phyloP scores from a whole-genome alignment of 2,888 invertebrate genomes.

The Lacanobia wlatinum region DNA sequence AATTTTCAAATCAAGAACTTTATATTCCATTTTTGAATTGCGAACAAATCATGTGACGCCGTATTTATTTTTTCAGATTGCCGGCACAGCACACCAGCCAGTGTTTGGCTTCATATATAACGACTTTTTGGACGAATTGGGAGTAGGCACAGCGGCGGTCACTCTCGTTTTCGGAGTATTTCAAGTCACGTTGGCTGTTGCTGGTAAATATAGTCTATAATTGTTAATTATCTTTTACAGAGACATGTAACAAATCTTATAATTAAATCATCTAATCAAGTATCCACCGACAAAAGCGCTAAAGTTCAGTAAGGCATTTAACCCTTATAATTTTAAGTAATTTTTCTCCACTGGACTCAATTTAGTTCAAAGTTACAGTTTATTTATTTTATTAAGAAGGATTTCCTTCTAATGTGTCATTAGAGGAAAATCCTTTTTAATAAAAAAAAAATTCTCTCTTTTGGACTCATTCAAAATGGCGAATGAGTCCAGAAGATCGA shows the following conservation, averaged over 20 bases:
- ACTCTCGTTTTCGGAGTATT: constrained; percentile 91
- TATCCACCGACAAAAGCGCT: too few relatives aligned
- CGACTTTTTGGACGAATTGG: constrained; percentile 89
- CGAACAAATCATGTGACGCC: not conserved
- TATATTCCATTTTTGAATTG: constrained; percentile 8
- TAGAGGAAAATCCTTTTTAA: too few relatives aligned
- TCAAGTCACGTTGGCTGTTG: constrained; percentile 89
- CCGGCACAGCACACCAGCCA: constrained; percentile 89
- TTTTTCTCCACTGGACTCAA: too few relatives aligned
- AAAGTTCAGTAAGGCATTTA: too few relatives aligned
- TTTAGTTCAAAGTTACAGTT: too few relatives aligned
- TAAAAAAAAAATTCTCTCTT: too few relatives aligned
- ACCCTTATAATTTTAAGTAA: too few relatives aligned
- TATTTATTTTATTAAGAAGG: too few relatives aligned
- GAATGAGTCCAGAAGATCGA: too few relatives aligned
- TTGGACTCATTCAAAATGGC: too few relatives aligned
- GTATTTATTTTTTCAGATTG: constrained; percentile 81
- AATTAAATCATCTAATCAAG: too few relatives aligned
- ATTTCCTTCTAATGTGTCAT: too few relatives aligned
- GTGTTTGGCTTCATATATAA: constrained; percentile 91
- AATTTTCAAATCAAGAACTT: not conserved
- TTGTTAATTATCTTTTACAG: not conserved
- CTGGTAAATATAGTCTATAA: constrained; percentile 80
- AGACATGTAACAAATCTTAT: not conserved
- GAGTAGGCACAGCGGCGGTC: constrained; percentile 90